Base-by-base conservation (phyloP, 2,113 vertebrate genomes). In the Cyprinodon variegatus region DNA sequence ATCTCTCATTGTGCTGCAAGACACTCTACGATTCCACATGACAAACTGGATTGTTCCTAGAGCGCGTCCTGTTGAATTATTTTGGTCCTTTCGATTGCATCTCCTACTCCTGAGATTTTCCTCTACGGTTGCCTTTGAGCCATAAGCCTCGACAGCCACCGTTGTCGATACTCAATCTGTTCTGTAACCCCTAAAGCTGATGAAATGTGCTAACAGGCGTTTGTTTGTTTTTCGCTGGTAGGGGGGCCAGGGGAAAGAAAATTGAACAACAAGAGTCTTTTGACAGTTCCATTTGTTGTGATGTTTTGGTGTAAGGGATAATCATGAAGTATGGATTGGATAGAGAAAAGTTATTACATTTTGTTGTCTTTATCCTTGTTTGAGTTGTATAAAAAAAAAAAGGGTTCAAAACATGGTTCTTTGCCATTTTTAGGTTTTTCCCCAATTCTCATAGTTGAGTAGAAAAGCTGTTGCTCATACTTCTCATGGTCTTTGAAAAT, bases 121-220 rank as follows among this genome's bases (percentile, higher is more conserved):
- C 81, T 77, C 85, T 80, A 87, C 84, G 83, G 84, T 83, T 91
- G 87, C 89, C 89, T 93, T 88, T 90, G 88, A 92, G 91, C 87
- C 77, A 85, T 92, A 93, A 93, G 88, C 92, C 88, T 85, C 82
- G 57, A 88, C 84, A 86, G 86, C 88, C 83, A 84, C 73, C 53
- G 70, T 83, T 91, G 91, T 94, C 91, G 87, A 94, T 94, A 94
- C 92, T 92, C 92, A 94, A 93, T 94, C 93, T 93, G 90, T 92
- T 90, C 90, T 90, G 90, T 92, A 91, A 92, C 91, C 89, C 91
- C 88, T 90, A 91, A 93, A 92, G 90, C 89, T 91, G 88, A 88
- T 92, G 89, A 92, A 93, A 94, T 91, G 88, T 91, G 89, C 91
- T 91, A 91, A 93, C 90, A 84, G 90, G 88, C 87, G 83, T 91